Conservation (phyloP, 53 echinoderm and acorn worm genomes). For the Holothuria leucospilota region DNA sequence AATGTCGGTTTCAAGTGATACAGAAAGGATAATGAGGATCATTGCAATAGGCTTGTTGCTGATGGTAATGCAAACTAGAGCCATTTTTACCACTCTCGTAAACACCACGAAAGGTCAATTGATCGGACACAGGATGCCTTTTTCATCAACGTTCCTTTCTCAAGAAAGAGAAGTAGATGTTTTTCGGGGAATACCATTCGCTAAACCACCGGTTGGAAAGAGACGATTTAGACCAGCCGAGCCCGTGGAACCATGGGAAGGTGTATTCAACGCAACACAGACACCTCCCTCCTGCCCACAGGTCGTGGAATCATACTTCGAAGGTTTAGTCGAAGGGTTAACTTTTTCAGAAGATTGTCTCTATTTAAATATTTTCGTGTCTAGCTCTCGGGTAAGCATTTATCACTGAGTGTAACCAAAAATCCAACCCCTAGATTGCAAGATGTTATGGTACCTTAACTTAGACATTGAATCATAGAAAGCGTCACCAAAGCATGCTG, state of each 20-base stretch:
- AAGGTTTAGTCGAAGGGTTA: not conserved
- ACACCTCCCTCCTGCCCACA: constrained; percentile 1
- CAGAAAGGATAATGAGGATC: too few relatives aligned
- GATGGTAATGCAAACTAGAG: too few relatives aligned
- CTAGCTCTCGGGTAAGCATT: not conserved
- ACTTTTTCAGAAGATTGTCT: constrained; percentile 31
- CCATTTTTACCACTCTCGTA: too few relatives aligned
- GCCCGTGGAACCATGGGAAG: not conserved
- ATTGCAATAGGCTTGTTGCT: too few relatives aligned
- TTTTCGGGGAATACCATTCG: constrained; percentile 15
- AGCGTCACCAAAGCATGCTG: too few relatives aligned
- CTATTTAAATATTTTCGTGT: constrained; percentile 22
- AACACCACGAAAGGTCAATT: not conserved
- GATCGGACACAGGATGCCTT: not conserved
- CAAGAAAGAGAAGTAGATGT: not conserved
- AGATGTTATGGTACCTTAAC: too few relatives aligned
- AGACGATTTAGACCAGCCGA: constrained; percentile 23
- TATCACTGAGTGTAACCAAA: too few relatives aligned
- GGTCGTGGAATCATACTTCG: not conserved
- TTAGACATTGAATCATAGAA: too few relatives aligned
- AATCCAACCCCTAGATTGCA: too few relatives aligned
- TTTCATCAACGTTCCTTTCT: not conserved
- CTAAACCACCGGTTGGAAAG: constrained; percentile 1
- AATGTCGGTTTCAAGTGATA: too few relatives aligned
- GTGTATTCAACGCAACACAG: not conserved